Evolutionary conservation across 2,797 vertebrate genomes (phyloP), one percentile per base, ranked within the genome.

Genomic region (Capromys pilorides): DNA sequence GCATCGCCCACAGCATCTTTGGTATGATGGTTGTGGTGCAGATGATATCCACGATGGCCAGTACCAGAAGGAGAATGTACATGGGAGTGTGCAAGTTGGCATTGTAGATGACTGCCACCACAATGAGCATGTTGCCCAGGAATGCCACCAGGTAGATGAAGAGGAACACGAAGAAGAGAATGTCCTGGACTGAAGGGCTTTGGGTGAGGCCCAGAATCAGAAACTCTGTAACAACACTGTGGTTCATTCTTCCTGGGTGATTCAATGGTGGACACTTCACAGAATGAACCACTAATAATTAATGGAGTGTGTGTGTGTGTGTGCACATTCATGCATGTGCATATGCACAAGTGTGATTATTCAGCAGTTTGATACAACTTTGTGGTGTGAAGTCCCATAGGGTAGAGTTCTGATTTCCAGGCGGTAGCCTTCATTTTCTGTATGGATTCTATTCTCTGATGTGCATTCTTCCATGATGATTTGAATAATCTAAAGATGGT

Each of bases 21-120:
- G 97, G 97, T 4, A 95, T 78, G 59, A 97, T 93, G 57, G 89
- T 95, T 1, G 94, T 95, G 11, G 91, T 96, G 1, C 96, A 96
- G 57, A 96, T 11, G 12, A 96, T 94, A 39, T 97, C 97, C 54
- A 95, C 95, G 0, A 91, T 9, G 45, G 97, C 97, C 73, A 97
- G 41, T 0, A 88, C 90, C 73, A 97, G 86, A 12, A 97, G 96
- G 7, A 97, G 80, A 33, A 95, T 4, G 18, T 96, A 96, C 97
- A 97, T 96, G 71, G 97, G 96, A 0, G 54, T 97, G 18, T 97
- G 96, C 33, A 97, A 75, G 19, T 77, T 73, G 3, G 36, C 36
- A 33, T 96, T 95, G 14, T 11, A 84, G 84, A 94, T 24, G 61
- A 97, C 82, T 45, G 86, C 86, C 75, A 79, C 36, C 33, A 96